Conservation (phyloP, 2,888 invertebrate genomes). For the Acrocera orbiculus region DNA sequence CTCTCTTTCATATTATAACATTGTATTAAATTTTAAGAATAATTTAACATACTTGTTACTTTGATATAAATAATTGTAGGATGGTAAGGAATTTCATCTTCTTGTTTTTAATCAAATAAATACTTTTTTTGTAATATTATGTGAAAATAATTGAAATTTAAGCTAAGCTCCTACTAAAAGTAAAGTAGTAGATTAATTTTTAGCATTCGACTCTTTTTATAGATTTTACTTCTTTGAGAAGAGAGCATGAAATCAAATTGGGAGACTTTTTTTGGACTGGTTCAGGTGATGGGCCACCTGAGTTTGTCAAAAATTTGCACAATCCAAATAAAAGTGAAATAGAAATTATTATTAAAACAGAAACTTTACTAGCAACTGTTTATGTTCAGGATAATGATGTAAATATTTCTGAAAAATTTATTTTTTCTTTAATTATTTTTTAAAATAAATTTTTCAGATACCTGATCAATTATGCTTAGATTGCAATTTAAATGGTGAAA, state of each 20-base stretch:
- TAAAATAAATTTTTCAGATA: neutral
- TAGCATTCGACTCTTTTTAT: slow-evolving; percentile 3
- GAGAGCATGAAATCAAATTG: slow-evolving; percentile 33
- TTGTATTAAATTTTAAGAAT: no score
- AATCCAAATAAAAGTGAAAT: slow-evolving; percentile 36
- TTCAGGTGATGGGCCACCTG: slow-evolving; percentile 60
- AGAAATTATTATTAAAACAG: slow-evolving; percentile 42
- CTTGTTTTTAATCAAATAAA: no score
- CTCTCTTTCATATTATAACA: no score
- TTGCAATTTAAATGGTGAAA: slow-evolving; percentile 20
- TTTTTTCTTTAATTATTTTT: neutral
- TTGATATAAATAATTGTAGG: no score
- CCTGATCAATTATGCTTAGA: slow-evolving; percentile 20
- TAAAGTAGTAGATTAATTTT: no score
- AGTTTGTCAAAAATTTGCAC: slow-evolving; percentile 28
- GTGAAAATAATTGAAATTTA: no score
- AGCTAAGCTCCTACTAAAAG: no score
- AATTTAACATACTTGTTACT: no score
- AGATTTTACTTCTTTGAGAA: slow-evolving; percentile 2
- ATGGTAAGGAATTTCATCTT: no score
- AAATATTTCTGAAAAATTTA: no score
- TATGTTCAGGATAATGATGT: slow-evolving; percentile 38
- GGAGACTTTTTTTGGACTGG: slow-evolving; percentile 86
- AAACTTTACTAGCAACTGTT: slow-evolving; percentile 52
- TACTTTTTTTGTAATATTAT: no score